Evolutionary conservation across 2,888 invertebrate genomes (phyloP).

Genomic region (Zygogramma bicolorata): DNA sequence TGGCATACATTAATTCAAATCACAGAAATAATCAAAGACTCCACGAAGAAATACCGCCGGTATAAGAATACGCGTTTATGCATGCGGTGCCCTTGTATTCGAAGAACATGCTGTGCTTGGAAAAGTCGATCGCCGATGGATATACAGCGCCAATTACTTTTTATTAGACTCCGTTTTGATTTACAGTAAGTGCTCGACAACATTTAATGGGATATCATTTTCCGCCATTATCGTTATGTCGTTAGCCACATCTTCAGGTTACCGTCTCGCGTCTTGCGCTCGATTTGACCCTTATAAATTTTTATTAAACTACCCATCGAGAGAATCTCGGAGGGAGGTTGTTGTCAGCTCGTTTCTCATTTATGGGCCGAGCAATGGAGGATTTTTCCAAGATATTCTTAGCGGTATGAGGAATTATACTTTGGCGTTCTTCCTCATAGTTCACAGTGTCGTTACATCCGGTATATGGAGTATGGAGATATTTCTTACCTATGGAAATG

Average conservation of each 20-base stretch:
- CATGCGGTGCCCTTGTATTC: not conserved
- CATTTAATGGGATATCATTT: constrained; percentile 49
- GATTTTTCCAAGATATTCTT: too few species aligned
- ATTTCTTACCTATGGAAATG: too few species aligned
- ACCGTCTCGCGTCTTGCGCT: constrained; percentile 23
- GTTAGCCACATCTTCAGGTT: constrained; percentile 31
- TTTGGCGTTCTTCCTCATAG: too few species aligned
- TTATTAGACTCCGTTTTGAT: constrained; percentile 49
- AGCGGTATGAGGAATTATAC: too few species aligned
- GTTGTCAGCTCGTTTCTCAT: not conserved
- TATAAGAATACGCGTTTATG: too few species aligned
- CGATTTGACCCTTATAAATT: constrained; percentile 28
- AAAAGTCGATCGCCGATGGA: constrained; percentile 34
- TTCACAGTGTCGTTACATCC: too few species aligned
- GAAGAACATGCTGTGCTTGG: not conserved
- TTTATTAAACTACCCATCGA: constrained; percentile 5
- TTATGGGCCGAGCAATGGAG: not conserved
- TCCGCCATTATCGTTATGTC: constrained; percentile 45
- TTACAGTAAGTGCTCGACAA: constrained; percentile 48
- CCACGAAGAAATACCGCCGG: too few species aligned
- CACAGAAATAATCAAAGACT: too few species aligned
- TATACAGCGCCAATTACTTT: constrained; percentile 45
- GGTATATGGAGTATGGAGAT: too few species aligned
- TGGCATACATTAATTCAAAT: too few species aligned
- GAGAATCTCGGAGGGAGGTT: constrained; percentile 13